Percentiles rank a stretch among this genome's conserved stretches.
Evolutionary conservation across 2,797 vertebrate genomes (phyloP).

Genomic region (Triplophysa bombifrons): DNA sequence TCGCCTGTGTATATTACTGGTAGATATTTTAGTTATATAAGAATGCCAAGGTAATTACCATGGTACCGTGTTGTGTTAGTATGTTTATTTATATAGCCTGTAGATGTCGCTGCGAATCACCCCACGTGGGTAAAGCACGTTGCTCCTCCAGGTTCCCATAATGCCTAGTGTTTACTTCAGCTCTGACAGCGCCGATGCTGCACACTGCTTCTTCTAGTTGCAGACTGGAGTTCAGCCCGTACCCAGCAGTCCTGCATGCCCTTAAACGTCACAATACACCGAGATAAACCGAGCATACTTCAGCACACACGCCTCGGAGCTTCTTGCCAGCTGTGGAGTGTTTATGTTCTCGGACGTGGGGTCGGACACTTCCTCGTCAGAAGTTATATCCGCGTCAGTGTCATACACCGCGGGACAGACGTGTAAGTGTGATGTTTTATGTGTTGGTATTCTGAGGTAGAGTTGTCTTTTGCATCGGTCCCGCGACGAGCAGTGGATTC

Average conservation of each 20-base stretch:
- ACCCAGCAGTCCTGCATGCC: neutral
- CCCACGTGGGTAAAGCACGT: constrained; percentile 32
- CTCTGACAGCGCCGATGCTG: constrained; percentile 44
- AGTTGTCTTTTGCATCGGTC: neutral
- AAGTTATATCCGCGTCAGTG: neutral
- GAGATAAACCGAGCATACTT: neutral
- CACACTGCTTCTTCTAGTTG: constrained; percentile 36
- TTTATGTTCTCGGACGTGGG: neutral
- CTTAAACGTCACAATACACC: neutral
- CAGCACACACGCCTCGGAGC: neutral
- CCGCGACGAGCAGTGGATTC: neutral
- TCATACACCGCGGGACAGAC: neutral
- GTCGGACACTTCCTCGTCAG: constrained; percentile 9
- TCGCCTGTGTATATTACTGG: too few relatives aligned
- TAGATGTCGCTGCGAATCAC: constrained; percentile 49
- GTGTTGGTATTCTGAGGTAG: neutral
- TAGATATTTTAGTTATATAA: too few relatives aligned
- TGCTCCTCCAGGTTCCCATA: constrained; percentile 50
- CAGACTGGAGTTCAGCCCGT: constrained; percentile 7
- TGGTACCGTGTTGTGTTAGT: too few relatives aligned
- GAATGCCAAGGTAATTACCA: too few relatives aligned
- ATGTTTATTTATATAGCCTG: constrained; percentile 8
- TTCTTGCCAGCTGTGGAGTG: neutral
- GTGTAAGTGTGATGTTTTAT: neutral
- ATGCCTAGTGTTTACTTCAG: constrained; percentile 50